These are phyloP conservation scores for Acropora tenuis DNA, from an alignment of 64 coral and sea anemone genomes.

Conservation along the genomic window DNA sequence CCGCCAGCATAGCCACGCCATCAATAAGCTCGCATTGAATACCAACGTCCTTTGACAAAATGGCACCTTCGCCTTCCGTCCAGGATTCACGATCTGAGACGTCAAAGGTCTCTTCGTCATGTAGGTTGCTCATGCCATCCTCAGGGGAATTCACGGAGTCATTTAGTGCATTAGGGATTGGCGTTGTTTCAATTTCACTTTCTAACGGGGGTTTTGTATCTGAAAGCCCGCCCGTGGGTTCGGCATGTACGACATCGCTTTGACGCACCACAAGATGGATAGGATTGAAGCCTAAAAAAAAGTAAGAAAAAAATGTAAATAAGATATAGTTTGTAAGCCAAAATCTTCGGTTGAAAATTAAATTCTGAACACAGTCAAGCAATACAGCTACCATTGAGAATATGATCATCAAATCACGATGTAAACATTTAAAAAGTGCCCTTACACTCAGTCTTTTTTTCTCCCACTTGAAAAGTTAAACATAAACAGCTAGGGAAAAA, in stretches of 20 bases:
- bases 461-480: too few relatives aligned
- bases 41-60: slow-evolving; percentile 19
- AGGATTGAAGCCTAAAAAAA: slow-evolving; percentile 6
- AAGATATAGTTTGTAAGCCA: too few relatives aligned
- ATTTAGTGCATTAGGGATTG: background rate
- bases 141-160: background rate
- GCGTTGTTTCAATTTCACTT: background rate
- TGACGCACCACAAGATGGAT: slow-evolving; percentile 36
- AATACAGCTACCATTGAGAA: too few relatives aligned
- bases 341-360: too few relatives aligned
- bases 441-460: too few relatives aligned
- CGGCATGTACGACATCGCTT: background rate
- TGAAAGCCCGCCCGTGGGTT: background rate
- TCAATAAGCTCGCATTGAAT: slow-evolving; percentile 59
- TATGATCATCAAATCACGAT: too few relatives aligned
- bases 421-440: too few relatives aligned
- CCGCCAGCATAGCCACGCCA: slow-evolving; percentile 22
- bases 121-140: background rate
- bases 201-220: background rate
- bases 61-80: background rate
- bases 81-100: background rate
- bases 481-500: too few relatives aligned
- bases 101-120: too few relatives aligned
- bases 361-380: too few relatives aligned
- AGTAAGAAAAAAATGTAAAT: too few relatives aligned